These are phyloP conservation scores for Nesoenas mayeri DNA, from an alignment of 2,113 vertebrate species.

Conservation along the genomic window DNA sequence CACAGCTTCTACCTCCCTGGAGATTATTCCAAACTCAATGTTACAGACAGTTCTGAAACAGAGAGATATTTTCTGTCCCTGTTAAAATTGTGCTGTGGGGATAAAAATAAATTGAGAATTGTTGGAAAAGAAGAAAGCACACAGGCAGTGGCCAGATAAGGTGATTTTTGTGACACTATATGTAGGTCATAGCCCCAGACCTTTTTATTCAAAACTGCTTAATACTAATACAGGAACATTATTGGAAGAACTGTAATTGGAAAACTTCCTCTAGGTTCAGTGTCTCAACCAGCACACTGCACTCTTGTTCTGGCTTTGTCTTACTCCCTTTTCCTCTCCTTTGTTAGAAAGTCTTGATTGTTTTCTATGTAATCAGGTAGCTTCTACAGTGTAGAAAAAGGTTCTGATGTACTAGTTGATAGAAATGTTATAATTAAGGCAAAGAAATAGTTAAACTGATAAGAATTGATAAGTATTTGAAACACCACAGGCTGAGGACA, in stretches of 20 bases:
- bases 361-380: neutral
- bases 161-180: fast-evolving
- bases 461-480: neutral
- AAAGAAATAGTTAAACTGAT: neutral
- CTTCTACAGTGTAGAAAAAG: neutral
- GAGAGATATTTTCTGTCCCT: neutral
- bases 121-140: neutral
- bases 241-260: neutral
- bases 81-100: neutral
- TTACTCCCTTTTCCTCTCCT: neutral
- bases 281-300: neutral
- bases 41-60: neutral
- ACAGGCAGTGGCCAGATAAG: neutral
- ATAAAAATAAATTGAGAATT: neutral
- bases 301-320: neutral
- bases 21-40: neutral
- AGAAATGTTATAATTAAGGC: neutral
- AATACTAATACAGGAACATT: neutral
- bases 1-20: neutral
- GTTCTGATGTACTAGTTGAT: neutral
- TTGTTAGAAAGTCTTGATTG: neutral
- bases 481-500: neutral
- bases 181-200: neutral
- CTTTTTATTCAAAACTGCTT: neutral
- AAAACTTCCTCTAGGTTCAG: neutral